Base-by-base conservation (phyloP, 1,140 invertebrate genomes). In the Lutraria rhynchaena region DNA sequence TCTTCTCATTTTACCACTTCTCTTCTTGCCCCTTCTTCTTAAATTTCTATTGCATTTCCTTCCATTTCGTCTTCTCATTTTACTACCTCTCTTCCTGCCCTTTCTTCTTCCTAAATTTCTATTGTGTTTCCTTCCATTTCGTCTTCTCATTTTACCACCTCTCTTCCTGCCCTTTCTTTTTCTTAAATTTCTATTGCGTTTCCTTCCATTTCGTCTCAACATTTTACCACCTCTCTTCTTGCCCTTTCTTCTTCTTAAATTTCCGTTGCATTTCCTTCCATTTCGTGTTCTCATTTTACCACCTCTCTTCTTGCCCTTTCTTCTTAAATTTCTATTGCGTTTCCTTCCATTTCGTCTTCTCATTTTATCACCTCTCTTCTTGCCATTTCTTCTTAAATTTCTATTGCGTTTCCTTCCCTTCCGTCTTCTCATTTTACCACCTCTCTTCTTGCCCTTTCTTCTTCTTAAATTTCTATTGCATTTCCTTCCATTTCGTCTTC, bases 401-500 rank as follows among this genome's bases (percentile, higher is more conserved):
- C 49, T 57, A 17, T 24, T 53, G n/a, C 22, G 31, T 19, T 29
- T 67, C 44, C 22, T 80, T 69, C 57, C 49, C 19, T 57, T 58
- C 44, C 41, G 19, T 11, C 33, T 22, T 44, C n/a, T 44, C n/a
- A 22, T 55, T 57, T 44, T 44, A 55, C 31, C 44, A 24, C 22
- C 55, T 58, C 58, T 33, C 13, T 17, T 22, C 61, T 37, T 31
- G 61, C 41, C 37, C 31, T 76, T 33, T 53, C 55, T 53, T 33
- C 31, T 27, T 19, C 24, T 27, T 29, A 41, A 5, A 15, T 41
- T 15, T 15, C 35, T 35, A 3, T 70, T 53, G 61, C 49, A 58
- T 57, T 35, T 41, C 46, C 37, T 33, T 41, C 46, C 37, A 31
- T 35, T 19, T 33, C 31, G 22, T 65, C 33, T 15, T 44, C 11